Evolutionary conservation across 2,113 vertebrate species (phyloP).

Genomic region (Pithys albifrons): DNA sequence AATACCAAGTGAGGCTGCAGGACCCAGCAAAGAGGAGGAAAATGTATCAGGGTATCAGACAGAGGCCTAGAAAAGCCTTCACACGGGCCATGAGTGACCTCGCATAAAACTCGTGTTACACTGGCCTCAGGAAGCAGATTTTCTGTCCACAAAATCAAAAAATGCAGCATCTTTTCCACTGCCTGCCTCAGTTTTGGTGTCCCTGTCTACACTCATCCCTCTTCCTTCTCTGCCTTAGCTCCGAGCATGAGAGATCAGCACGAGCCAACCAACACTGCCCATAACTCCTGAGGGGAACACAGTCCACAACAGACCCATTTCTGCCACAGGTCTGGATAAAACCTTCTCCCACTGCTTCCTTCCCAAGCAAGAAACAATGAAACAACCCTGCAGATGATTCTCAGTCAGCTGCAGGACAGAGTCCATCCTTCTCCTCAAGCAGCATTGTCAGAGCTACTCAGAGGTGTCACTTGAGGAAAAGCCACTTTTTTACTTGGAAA

Average conservation of each 20-base stretch:
- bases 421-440: neutral
- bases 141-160: neutral
- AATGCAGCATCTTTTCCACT: neutral
- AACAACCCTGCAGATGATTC: neutral
- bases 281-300: neutral
- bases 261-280: fast-evolving
- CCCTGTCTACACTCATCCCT: neutral
- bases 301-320: neutral
- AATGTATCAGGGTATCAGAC: neutral
- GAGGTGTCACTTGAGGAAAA: neutral
- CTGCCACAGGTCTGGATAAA: neutral
- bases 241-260: neutral
- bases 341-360: neutral
- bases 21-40: neutral
- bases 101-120: neutral
- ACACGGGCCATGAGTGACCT: fast-evolving
- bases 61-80: neutral
- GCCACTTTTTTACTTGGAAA: neutral
- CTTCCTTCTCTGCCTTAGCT: neutral
- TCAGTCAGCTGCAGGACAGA: neutral
- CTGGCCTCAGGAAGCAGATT: neutral
- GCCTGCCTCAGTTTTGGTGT: neutral
- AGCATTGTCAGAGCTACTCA: neutral
- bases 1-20: neutral
- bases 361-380: neutral